Base-by-base conservation (phyloP, 2,797 vertebrate genomes). In the Macrochelys suwanniensis region DNA sequence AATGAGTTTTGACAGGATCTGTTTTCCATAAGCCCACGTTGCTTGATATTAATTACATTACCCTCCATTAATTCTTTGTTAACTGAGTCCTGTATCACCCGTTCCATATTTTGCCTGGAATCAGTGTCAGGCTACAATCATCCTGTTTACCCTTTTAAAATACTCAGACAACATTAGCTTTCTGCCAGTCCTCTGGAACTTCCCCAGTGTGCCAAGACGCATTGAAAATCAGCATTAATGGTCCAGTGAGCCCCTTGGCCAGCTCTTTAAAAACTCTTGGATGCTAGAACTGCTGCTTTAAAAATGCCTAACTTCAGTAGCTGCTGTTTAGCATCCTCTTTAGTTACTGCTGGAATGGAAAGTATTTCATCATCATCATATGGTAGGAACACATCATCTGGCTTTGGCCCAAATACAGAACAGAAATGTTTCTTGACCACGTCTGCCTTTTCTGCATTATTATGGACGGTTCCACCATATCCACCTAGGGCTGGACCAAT, bases 41-140 rank as follows among this genome's bases (percentile, higher is more conserved):
- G 96, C 94, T 95, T 96, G 90, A 95, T 94, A 54, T 95, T 97
- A 95, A 97, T 96, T 97, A 95, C 82, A 94, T 94, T 93, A 95
- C 85, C 87, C 94, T 86, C 91, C 93, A 59, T 95, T 68, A 87
- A 50, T 95, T 92, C 93, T 94, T 86, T 85, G 95, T 92, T 96
- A 96, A 95, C 49, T 78, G 93, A 7, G 1, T 89, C 91, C 92
- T 19, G 1, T 89, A 88, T 92, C 96, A 96, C 87, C 81, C 25
- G 0, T 50, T 85, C 80, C 90, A 74, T 93, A 8, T 95, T 96
- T 94, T 92, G 92, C 82, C 92, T 21, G 25, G 96, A 93, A 96
- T 95, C 96, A 95, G 45, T 84, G 92, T 96, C 96, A 96, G 87
- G 8, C 50, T 50, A 83, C 89, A 94, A 96, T 86, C 59, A 0